phyloP scores from a whole-genome alignment of 2,797 vertebrate species.

The Propithecus perrieri region DNA sequence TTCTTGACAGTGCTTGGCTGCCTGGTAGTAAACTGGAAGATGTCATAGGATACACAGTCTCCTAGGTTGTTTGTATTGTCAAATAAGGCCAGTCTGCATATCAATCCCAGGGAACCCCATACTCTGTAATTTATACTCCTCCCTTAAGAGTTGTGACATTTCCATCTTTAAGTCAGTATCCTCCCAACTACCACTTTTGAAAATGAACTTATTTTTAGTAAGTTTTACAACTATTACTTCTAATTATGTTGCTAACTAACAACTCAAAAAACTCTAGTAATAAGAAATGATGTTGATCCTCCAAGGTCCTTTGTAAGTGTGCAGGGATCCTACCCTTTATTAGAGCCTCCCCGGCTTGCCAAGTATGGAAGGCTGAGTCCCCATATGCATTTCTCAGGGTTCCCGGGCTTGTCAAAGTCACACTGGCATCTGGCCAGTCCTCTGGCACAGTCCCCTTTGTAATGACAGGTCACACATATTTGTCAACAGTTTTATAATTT shows the following conservation, averaged over 20 bases:
- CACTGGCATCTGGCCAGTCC: background rate
- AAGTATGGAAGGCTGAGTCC: background rate
- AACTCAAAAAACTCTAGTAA: background rate
- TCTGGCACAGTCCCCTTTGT: constrained; percentile 33
- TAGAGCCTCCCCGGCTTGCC: background rate
- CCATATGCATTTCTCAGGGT: background rate
- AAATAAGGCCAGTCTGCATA: background rate
- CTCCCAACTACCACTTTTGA: background rate
- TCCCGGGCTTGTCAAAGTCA: background rate
- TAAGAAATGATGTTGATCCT: background rate
- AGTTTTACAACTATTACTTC: background rate
- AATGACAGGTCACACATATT: background rate
- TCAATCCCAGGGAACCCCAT: background rate
- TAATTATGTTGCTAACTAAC: background rate
- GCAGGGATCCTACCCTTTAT: background rate
- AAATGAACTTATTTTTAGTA: constrained; percentile 16
- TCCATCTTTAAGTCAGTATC: background rate
- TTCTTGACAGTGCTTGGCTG: background rate
- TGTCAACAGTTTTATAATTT: constrained; percentile 16
- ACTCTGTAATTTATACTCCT: background rate
- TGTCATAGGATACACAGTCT: background rate
- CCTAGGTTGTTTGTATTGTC: background rate
- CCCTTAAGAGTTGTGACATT: background rate
- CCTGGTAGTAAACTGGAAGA: background rate
- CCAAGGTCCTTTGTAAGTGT: background rate